Percentiles rank a stretch among this genome's conserved stretches.
These are phyloP conservation scores for Agrilus mali DNA, from an alignment of 2,888 invertebrate species.

Conservation along the genomic window DNA sequence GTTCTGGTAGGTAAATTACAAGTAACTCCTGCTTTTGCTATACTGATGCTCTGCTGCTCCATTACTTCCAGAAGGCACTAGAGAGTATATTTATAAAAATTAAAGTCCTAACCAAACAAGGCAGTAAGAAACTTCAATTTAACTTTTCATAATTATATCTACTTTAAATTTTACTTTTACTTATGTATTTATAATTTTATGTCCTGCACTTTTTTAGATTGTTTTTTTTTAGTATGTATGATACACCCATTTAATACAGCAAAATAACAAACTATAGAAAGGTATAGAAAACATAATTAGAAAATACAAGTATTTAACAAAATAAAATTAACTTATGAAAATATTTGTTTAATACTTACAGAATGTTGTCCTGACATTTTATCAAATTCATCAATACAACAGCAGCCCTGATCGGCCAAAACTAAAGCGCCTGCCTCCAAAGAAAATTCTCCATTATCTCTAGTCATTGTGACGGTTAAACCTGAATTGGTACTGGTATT, in stretches of 20 bases:
- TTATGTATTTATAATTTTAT: neutral
- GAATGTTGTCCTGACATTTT: slow-evolving; percentile 73
- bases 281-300: too few species aligned
- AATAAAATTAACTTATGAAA: too few species aligned
- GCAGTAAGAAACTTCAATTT: too few species aligned
- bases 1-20: slow-evolving; percentile 72
- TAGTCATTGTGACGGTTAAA: slow-evolving; percentile 63
- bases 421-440: slow-evolving; percentile 83
- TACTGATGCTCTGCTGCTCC: slow-evolving; percentile 85
- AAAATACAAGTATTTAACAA: too few species aligned
- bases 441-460: slow-evolving; percentile 67
- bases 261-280: too few species aligned
- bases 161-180: too few species aligned
- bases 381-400: slow-evolving; percentile 93
- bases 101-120: neutral
- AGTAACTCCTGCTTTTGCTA: slow-evolving; percentile 82
- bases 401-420: slow-evolving; percentile 76
- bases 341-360: slow-evolving; percentile 25
- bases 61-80: slow-evolving; percentile 81
- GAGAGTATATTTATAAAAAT: slow-evolving; percentile 7
- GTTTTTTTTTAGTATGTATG: too few species aligned
- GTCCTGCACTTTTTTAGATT: neutral
- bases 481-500: slow-evolving; percentile 74
- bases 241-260: too few species aligned
- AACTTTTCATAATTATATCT: too few species aligned